Conservation (phyloP, 2,888 invertebrate genomes). For the Perithous albicinctus region DNA sequence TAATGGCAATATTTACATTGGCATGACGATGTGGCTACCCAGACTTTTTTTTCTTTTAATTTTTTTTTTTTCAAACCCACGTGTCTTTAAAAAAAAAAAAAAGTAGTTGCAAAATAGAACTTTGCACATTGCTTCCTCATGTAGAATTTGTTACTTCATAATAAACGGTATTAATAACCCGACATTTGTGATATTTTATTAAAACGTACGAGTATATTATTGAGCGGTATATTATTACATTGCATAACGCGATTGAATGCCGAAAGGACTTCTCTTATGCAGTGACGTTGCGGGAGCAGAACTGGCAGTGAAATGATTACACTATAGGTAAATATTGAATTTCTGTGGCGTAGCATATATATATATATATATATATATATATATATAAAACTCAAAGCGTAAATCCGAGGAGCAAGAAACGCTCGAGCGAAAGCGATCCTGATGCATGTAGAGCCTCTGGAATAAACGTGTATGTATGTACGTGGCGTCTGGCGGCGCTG, state of each 20-base stretch:
- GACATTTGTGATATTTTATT: too few species aligned
- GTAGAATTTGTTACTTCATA: too few species aligned
- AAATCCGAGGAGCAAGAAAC: slow-evolving; percentile 25
- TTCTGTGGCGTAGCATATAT: neutral
- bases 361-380: too few species aligned
- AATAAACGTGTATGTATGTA: slow-evolving; percentile 25
- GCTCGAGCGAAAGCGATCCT: slow-evolving; percentile 9
- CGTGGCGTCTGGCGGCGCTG: slow-evolving; percentile 41
- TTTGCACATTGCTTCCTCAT: too few species aligned
- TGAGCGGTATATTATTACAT: neutral
- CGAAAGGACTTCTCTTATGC: neutral
- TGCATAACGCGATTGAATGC: neutral
- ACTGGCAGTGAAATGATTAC: neutral
- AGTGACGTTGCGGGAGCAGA: neutral
- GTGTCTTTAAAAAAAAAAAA: too few species aligned
- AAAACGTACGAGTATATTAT: neutral
- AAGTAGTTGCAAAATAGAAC: too few species aligned
- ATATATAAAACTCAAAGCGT: neutral
- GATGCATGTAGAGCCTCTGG: neutral
- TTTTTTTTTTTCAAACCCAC: too few species aligned
- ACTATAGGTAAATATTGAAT: slow-evolving; percentile 13
- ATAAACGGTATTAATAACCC: too few species aligned
- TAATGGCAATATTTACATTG: neutral
- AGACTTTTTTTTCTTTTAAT: too few species aligned
- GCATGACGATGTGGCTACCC: neutral